These are phyloP conservation scores for Apotomis capreana DNA, from an alignment of 2,888 invertebrate genomes.

Conservation along the genomic window DNA sequence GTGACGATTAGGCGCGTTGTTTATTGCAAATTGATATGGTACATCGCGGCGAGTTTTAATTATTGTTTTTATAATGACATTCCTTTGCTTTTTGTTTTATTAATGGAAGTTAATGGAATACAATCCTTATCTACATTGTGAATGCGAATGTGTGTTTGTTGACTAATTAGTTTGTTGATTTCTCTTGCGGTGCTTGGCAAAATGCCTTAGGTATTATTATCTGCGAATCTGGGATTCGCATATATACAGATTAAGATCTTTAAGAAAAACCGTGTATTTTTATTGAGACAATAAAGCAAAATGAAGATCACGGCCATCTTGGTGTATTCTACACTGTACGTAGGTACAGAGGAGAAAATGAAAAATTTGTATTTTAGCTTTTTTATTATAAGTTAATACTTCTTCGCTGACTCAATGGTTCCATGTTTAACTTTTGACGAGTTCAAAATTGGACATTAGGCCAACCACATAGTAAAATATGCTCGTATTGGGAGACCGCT, in stretches of 20 bases:
- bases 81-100: not conserved
- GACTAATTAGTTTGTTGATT: too few relatives aligned
- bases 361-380: not conserved
- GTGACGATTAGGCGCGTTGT: constrained; percentile 8
- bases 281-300: constrained; percentile 33
- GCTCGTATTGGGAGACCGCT: too few relatives aligned
- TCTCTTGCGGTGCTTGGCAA: too few relatives aligned
- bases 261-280: constrained; percentile 1
- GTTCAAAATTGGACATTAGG: too few relatives aligned
- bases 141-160: too few relatives aligned
- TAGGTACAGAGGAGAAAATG: not conserved
- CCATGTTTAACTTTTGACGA: too few relatives aligned
- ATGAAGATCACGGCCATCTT: constrained; percentile 4
- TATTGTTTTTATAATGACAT: constrained; percentile 26
- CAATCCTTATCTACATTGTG: not conserved
- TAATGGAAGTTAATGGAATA: not conserved
- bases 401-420: too few relatives aligned
- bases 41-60: constrained; percentile 15
- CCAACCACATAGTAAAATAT: too few relatives aligned
- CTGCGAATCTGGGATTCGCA: not conserved
- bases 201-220: too few relatives aligned
- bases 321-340: constrained; percentile 2
- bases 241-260: not conserved
- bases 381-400: too few relatives aligned
- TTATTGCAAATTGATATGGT: constrained; percentile 24